Conservation (phyloP, 1,140 invertebrate species). For the Hermatobates lingyangjiaoensis region DNA sequence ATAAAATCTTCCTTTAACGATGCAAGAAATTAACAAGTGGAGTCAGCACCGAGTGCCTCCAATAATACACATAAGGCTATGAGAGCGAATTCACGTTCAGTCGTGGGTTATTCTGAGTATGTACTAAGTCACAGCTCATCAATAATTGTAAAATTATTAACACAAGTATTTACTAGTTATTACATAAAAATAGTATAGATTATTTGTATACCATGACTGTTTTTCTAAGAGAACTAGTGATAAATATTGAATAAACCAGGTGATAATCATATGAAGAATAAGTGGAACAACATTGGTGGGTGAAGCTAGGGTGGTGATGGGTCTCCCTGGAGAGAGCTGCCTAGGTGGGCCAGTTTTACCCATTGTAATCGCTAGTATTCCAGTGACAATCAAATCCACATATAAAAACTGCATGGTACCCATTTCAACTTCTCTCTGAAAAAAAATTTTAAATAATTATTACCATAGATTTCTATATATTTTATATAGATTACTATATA, state of each 20-base stretch:
- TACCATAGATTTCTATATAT: no score
- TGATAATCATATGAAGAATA: slow-evolving; percentile 30
- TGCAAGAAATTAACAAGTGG: no score
- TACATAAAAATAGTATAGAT: slow-evolving; percentile 13
- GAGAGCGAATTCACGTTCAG: no score
- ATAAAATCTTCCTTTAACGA: no score
- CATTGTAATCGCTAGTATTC: slow-evolving; percentile 54
- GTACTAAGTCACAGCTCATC: no score
- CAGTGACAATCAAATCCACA: slow-evolving; percentile 66
- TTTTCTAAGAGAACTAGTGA: slow-evolving; percentile 26
- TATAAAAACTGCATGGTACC: slow-evolving; percentile 66
- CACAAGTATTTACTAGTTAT: no score
- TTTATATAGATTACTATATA: no score
- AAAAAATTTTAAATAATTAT: neutral
- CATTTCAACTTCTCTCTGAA: slow-evolving; percentile 26
- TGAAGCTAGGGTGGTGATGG: slow-evolving; percentile 22
- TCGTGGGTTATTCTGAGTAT: no score
- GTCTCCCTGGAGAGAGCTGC: slow-evolving; percentile 19
- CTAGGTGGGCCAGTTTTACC: slow-evolving; percentile 31
- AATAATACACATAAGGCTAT: no score
- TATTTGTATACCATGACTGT: slow-evolving; percentile 34
- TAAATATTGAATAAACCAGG: slow-evolving; percentile 27
- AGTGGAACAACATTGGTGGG: slow-evolving; percentile 35
- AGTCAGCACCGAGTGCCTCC: no score
- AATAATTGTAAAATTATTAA: no score